Conservation (phyloP, 2,797 vertebrate genomes). For the Geotrypetes seraphini region DNA sequence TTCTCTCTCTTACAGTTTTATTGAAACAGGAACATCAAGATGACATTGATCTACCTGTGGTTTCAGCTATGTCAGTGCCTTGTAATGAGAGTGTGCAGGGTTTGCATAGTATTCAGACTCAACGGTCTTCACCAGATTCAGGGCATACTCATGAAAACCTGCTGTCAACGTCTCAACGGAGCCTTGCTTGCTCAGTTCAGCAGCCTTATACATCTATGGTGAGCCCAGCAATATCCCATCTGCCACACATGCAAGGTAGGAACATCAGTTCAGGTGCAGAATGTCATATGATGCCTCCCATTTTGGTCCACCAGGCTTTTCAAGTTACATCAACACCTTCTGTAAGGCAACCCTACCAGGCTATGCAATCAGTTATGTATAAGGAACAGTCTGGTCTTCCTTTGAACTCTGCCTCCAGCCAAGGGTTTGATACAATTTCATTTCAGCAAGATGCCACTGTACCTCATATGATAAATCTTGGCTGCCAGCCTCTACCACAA, state of each 20-base stretch:
- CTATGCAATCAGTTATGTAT: constrained; percentile 75
- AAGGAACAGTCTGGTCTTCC: constrained; percentile 81
- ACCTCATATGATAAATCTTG: constrained; percentile 71
- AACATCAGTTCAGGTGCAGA: constrained; percentile 72
- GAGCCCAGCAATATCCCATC: constrained; percentile 62
- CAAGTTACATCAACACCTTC: constrained; percentile 64
- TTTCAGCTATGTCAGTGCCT: constrained; percentile 62
- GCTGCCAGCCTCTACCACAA: constrained; percentile 54
- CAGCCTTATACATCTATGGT: constrained; percentile 49
- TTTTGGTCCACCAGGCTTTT: constrained; percentile 65
- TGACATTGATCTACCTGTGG: constrained; percentile 72
- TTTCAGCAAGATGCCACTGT: constrained; percentile 67
- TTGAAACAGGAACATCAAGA: constrained; percentile 92
- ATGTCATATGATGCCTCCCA: constrained; percentile 67
- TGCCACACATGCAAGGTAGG: constrained; percentile 77
- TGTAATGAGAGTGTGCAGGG: constrained; percentile 50
- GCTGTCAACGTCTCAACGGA: constrained; percentile 73
- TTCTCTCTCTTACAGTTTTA: constrained; percentile 66
- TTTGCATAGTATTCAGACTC: constrained; percentile 58
- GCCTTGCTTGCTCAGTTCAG: constrained; percentile 63
- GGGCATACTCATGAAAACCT: constrained; percentile 70
- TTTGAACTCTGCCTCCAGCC: constrained; percentile 58
- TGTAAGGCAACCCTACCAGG: constrained; percentile 69
- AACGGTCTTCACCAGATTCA: constrained; percentile 79
- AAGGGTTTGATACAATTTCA: constrained; percentile 75